phyloP scores from a whole-genome alignment of 2,888 invertebrate genomes.

The Stenotaenia linearis region DNA sequence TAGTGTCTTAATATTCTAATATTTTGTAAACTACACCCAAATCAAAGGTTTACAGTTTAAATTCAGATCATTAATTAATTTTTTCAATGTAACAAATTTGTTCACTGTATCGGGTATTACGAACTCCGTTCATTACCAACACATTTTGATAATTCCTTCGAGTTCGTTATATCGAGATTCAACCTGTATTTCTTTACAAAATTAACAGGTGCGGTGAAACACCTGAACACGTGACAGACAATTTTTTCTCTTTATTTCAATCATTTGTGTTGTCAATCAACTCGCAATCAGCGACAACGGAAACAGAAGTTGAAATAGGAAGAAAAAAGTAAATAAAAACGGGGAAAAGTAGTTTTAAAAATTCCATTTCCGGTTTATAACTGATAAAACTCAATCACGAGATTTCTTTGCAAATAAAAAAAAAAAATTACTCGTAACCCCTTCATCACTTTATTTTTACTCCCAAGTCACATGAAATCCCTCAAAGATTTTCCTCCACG shows the following conservation, averaged over 20 bases:
- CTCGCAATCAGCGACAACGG: not conserved
- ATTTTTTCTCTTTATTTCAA: not conserved
- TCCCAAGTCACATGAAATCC: not conserved
- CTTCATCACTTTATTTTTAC: not conserved
- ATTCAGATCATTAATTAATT: too few species aligned
- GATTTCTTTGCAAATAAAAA: not conserved
- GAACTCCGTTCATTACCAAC: too few species aligned
- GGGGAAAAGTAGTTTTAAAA: not conserved
- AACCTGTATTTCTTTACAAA: too few species aligned
- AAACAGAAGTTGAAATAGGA: not conserved
- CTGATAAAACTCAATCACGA: not conserved
- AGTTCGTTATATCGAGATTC: too few species aligned
- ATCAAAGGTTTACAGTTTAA: too few species aligned
- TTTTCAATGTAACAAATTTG: too few species aligned
- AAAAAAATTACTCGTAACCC: not conserved
- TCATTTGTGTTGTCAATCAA: not conserved
- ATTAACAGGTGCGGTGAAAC: too few species aligned
- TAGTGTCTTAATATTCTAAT: too few species aligned
- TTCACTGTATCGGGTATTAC: too few species aligned
- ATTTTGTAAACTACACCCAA: too few species aligned
- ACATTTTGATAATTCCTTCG: too few species aligned
- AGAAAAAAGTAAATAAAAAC: not conserved
- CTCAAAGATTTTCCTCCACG: not conserved
- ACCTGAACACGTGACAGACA: too few species aligned
- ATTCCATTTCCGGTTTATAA: not conserved